Conservation (phyloP, 2,888 invertebrate genomes). For the Phlogophora meticulosa region DNA sequence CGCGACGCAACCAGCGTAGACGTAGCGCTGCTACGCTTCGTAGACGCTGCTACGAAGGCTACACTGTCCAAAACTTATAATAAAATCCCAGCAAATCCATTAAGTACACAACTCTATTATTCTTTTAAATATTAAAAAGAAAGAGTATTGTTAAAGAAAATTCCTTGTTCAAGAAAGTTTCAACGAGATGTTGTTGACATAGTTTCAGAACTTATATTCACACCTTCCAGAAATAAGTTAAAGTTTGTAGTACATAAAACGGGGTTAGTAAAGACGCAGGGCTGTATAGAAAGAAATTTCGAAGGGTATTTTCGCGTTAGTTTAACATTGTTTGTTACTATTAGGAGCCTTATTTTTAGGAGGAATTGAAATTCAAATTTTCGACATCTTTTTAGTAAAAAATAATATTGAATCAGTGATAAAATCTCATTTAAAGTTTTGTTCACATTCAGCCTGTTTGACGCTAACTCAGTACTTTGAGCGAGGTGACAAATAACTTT, state of each 20-base stretch:
- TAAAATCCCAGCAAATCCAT: not conserved
- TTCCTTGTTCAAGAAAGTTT: slow-evolving; percentile 11
- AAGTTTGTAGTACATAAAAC: slow-evolving; percentile 5
- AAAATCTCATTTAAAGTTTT: no score
- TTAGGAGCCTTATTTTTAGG: no score
- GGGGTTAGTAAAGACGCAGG: no score
- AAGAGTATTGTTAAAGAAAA: not conserved
- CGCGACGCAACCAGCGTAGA: not conserved
- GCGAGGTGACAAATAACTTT: not conserved
- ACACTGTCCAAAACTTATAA: no score
- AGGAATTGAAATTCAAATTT: no score
- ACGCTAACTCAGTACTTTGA: no score
- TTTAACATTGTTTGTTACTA: no score
- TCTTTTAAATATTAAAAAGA: not conserved
- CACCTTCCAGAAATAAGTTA: not conserved
- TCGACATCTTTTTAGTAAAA: no score
- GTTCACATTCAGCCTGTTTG: no score
- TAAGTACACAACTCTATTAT: not conserved
- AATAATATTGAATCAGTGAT: no score
- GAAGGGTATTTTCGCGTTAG: no score
- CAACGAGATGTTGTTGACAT: slow-evolving; percentile 10
- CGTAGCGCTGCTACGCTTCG: slow-evolving; percentile 1
- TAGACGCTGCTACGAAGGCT: slow-evolving; percentile 3
- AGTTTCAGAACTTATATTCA: slow-evolving; percentile 27
- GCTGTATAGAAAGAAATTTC: no score